phyloP scores from a whole-genome alignment of 2,797 vertebrate genomes.

The Myotis pilosus region DNA sequence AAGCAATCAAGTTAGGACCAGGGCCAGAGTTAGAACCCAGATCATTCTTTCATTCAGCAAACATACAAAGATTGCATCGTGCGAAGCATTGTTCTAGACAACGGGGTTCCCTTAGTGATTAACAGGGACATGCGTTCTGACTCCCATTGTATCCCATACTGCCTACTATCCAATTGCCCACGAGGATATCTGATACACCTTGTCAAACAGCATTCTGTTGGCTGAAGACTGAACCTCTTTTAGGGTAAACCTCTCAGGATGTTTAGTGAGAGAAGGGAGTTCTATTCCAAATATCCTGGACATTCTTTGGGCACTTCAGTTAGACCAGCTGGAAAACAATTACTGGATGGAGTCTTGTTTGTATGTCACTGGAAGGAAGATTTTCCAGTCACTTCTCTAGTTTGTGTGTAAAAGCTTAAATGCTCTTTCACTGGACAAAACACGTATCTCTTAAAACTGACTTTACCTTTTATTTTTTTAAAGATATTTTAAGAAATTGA shows the following conservation, averaged over 20 bases:
- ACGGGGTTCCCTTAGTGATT: background rate
- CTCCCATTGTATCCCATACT: background rate
- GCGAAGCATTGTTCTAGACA: background rate
- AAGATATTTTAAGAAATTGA: too few species aligned
- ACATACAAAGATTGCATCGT: background rate
- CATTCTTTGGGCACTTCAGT: background rate
- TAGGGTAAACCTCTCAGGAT: background rate
- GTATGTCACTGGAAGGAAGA: background rate
- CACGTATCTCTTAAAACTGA: conserved; percentile 35
- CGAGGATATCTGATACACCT: background rate
- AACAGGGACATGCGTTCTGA: background rate
- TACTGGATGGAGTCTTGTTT: background rate
- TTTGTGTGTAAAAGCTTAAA: conserved; percentile 5
- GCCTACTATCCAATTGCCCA: background rate
- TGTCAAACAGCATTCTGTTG: background rate
- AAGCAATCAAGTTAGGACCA: conserved; percentile 3
- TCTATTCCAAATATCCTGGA: background rate
- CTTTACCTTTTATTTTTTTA: conserved; percentile 15
- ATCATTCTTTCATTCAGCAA: background rate
- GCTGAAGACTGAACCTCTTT: background rate
- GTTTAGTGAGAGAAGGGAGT: background rate
- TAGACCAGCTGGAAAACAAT: background rate
- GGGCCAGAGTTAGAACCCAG: background rate
- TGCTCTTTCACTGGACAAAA: conserved; percentile 4
- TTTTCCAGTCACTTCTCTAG: background rate